Evolutionary conservation across 1,140 invertebrate genomes (phyloP).

Genomic region (Agraylea sexmaculata): DNA sequence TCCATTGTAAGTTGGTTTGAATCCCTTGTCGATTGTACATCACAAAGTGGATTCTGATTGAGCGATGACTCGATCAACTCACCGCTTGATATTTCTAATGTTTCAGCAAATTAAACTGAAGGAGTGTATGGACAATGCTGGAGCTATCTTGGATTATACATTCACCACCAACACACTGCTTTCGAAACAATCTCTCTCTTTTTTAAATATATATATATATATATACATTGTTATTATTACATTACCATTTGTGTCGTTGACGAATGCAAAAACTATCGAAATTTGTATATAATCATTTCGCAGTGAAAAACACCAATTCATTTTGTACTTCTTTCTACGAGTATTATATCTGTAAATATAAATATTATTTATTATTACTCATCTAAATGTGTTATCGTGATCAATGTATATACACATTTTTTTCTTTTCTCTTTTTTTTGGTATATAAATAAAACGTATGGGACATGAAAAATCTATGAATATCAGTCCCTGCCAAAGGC

Average conservation of each 20-base stretch:
- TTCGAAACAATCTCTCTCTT: no score
- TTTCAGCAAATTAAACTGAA: no score
- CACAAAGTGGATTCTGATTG: no score
- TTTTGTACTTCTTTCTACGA: conserved; percentile 8
- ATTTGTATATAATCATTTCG: neutral
- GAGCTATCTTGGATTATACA: no score
- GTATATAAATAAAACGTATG: conserved; percentile 21
- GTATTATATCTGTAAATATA: conserved; percentile 5
- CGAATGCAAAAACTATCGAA: neutral
- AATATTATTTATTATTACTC: conserved; percentile 5
- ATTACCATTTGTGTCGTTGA: neutral
- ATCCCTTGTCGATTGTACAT: no score
- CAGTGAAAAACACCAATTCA: neutral
- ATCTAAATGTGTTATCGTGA: no score
- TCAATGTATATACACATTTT: conserved; percentile 15
- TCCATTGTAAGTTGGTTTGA: no score
- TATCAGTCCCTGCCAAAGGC: conserved; percentile 22
- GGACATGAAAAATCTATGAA: conserved; percentile 19
- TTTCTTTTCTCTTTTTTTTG: conserved; percentile 19
- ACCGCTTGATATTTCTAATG: no score
- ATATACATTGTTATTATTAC: conserved; percentile 1
- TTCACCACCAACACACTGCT: no score
- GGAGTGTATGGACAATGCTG: no score
- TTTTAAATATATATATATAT: neutral
- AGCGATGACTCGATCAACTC: no score